Evolutionary conservation across 2,113 vertebrate species (phyloP), one percentile per base, ranked within the genome.

Genomic region (Loxodonta africana): DNA sequence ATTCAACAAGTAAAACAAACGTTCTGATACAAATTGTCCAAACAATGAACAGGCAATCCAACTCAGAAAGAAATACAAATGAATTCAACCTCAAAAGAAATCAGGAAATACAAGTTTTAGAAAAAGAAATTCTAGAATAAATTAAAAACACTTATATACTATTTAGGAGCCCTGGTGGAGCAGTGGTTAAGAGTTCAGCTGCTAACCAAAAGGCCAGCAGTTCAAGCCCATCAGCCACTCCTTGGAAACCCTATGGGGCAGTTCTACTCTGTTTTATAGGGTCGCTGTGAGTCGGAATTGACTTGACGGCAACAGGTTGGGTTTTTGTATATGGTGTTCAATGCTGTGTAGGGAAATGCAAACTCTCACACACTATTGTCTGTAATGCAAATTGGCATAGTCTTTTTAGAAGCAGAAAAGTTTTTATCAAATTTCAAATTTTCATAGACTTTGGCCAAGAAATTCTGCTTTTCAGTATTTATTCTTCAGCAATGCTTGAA

Each of bases 381-480:
- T n/a, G 30, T 60, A 87, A 85, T 9, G 9, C 15, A 76, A 93
- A 53, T 41, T 46, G 81, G 1, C 0, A 3, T 17, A n/a, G 12
- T 63, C 48, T 94, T 77, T 90, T 63, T 63, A 81, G 17, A 67
- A 25, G 10, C 0, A 0, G 5, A 94, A 21, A 71, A 44, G 1
- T 92, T 83, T 83, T 8, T 87, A 46, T 88, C 6, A 92, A 87
- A 90, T 57, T 94, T 6, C 74, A 48, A 82, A 90, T 86, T 86
- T 21, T 23, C n/a, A 25, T n/a, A 81, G 37, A 84, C 2, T 92
- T 87, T 76, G 12, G 82, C 15, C 14, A 92, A 90, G 84, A 92
- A 51, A 88, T 90, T 82, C 12, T 3, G 46, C 26, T 86, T 95
- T 69, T 90, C 14, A 82, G 57, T 74, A 53, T 90, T 83, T 84